A percentile compares a stretch with the other conserved stretches of the same genome.
phyloP scores from a whole-genome alignment of 2,888 invertebrate species.

The Schrankia costaestrigalis region DNA sequence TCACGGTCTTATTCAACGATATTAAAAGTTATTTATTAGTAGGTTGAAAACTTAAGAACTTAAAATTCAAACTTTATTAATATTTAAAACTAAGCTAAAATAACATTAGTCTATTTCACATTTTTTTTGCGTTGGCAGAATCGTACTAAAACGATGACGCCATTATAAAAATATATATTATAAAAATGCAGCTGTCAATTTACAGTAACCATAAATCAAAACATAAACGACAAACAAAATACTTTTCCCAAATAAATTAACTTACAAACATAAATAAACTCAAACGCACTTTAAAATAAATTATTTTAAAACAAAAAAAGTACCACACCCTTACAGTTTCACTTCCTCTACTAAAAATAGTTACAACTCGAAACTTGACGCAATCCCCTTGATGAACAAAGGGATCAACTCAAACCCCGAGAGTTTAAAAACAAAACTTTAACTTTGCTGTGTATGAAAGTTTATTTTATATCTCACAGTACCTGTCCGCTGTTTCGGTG shows the following conservation, averaged over 20 bases:
- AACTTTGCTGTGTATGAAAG: slow-evolving; percentile 17
- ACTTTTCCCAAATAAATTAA: slow-evolving; percentile 14
- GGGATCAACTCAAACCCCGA: slow-evolving; percentile 14
- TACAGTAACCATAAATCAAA: slow-evolving; percentile 3
- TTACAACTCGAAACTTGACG: slow-evolving; percentile 12
- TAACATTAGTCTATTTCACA: too few relatives aligned
- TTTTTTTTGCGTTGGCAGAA: too few relatives aligned
- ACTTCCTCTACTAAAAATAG: slow-evolving; percentile 27
- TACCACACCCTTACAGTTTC: slow-evolving; percentile 7
- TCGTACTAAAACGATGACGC: too few relatives aligned
- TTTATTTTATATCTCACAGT: slow-evolving; percentile 14
- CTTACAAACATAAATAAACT: slow-evolving; percentile 18
- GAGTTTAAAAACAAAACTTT: slow-evolving; percentile 25
- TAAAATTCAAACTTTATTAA: too few relatives aligned
- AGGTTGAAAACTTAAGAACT: too few relatives aligned
- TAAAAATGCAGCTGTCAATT: too few relatives aligned
- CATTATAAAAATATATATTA: too few relatives aligned
- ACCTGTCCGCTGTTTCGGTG: too few relatives aligned
- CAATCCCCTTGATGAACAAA: slow-evolving; percentile 17
- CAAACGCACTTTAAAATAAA: slow-evolving; percentile 8
- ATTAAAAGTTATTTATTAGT: too few relatives aligned
- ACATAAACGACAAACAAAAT: neutral
- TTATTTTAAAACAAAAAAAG: slow-evolving; percentile 15
- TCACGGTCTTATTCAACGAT: too few relatives aligned
- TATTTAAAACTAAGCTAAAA: too few relatives aligned